A percentile compares a stretch with the other conserved stretches of the same genome.
Evolutionary conservation across 2,888 invertebrate genomes (phyloP).

Genomic region (Apocheima hispidaria): DNA sequence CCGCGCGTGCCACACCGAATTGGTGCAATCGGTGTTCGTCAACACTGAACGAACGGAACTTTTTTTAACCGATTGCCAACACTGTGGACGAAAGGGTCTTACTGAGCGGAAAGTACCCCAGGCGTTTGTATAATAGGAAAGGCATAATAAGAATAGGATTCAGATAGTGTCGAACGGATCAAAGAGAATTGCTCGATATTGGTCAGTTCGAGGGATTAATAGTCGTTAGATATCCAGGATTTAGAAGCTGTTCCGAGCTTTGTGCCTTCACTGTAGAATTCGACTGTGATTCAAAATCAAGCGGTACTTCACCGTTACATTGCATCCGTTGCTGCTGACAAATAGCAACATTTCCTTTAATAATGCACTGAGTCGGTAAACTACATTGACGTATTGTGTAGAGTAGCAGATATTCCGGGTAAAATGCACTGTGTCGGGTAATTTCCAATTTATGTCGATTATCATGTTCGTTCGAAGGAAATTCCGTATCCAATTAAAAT

Average conservation of each 20-base stretch:
- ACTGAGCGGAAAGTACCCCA: too few relatives aligned
- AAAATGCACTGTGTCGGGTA: not conserved
- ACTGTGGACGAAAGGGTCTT: too few relatives aligned
- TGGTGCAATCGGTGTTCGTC: too few relatives aligned
- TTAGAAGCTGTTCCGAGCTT: slow-evolving; percentile 4
- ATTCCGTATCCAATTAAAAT: slow-evolving; percentile 12
- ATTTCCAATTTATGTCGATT: slow-evolving; percentile 13
- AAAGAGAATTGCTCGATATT: slow-evolving; percentile 10
- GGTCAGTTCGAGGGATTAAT: slow-evolving; percentile 29
- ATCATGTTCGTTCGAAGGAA: slow-evolving; percentile 1
- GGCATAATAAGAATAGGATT: slow-evolving; percentile 9
- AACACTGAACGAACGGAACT: too few relatives aligned
- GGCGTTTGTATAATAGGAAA: slow-evolving; percentile 20
- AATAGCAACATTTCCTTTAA: slow-evolving; percentile 19
- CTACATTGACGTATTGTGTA: slow-evolving; percentile 13
- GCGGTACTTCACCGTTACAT: slow-evolving; percentile 14
- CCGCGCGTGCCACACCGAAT: too few relatives aligned
- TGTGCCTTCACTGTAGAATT: slow-evolving; percentile 8
- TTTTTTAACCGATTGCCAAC: too few relatives aligned
- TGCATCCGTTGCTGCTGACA: slow-evolving; percentile 30
- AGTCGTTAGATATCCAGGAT: slow-evolving; percentile 23
- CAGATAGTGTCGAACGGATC: slow-evolving; percentile 13
- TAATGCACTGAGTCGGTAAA: slow-evolving; percentile 17
- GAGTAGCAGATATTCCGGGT: not conserved
- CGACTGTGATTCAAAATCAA: slow-evolving; percentile 21